These are phyloP conservation scores for Agrenia bidenticulata DNA, from an alignment of 2,888 invertebrate genomes.

Conservation along the genomic window DNA sequence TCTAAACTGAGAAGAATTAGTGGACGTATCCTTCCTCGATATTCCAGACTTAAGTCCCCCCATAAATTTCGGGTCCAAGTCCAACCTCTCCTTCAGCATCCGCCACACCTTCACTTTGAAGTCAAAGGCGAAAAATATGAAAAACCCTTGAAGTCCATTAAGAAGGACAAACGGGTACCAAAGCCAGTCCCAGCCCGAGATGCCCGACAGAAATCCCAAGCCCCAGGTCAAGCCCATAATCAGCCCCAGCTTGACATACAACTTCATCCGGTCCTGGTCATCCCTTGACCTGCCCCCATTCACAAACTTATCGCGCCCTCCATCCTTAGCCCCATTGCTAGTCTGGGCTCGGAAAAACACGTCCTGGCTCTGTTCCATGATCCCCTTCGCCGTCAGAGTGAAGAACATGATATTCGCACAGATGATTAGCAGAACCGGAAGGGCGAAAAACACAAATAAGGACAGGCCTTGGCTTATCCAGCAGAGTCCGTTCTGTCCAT, in stretches of 20 bases:
- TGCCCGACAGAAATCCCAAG: slow-evolving; percentile 57
- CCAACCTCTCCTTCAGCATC: slow-evolving; percentile 49
- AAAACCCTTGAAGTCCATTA: slow-evolving; percentile 59
- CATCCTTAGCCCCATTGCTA: slow-evolving; percentile 25
- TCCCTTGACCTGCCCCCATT: slow-evolving; percentile 4
- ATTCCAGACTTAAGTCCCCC: too few relatives aligned
- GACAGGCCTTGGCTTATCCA: slow-evolving; percentile 57
- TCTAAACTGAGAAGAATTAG: too few relatives aligned
- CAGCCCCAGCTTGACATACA: slow-evolving; percentile 57
- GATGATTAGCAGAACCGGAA: slow-evolving; percentile 56
- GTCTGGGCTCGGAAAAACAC: slow-evolving; percentile 30
- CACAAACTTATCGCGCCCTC: slow-evolving; percentile 7
- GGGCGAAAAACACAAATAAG: slow-evolving; percentile 56
- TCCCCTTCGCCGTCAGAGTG: slow-evolving; percentile 54
- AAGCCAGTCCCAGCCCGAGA: slow-evolving; percentile 54
- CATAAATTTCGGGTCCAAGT: too few relatives aligned
- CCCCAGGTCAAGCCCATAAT: slow-evolving; percentile 60
- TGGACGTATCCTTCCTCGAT: too few relatives aligned
- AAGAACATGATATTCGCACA: slow-evolving; percentile 56
- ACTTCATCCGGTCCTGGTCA: slow-evolving; percentile 51
- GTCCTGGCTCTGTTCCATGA: slow-evolving; percentile 37
- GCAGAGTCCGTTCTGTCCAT: slow-evolving; percentile 54
- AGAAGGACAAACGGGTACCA: slow-evolving; percentile 59
- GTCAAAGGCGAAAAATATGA: slow-evolving; percentile 57
- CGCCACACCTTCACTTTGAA: slow-evolving; percentile 54